Conservation (phyloP, 2,113 vertebrate species). For the Anoura caudifer region DNA sequence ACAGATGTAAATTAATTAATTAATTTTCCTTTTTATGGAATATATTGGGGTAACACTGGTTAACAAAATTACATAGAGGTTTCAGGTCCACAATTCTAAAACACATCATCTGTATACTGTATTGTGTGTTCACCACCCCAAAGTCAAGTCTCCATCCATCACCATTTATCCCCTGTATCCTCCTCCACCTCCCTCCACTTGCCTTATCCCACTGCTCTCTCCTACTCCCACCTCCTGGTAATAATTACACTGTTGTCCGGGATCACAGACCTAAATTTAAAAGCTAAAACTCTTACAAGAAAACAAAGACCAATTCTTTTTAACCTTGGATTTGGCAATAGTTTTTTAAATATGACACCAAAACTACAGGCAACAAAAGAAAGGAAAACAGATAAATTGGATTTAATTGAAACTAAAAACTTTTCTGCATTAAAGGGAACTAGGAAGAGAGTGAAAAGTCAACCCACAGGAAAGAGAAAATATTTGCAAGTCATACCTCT, state of each 20-base stretch:
- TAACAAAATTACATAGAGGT: too few relatives aligned
- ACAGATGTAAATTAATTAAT: background rate
- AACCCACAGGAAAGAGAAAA: background rate
- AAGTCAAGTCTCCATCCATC: too few relatives aligned
- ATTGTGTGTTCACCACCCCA: too few relatives aligned
- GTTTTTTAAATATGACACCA: background rate
- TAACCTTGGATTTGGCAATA: background rate
- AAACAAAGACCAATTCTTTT: background rate
- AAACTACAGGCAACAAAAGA: background rate
- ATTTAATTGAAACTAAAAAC: background rate
- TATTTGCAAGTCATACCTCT: background rate
- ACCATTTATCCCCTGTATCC: too few relatives aligned
- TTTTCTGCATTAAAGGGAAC: background rate
- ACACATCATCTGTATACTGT: too few relatives aligned
- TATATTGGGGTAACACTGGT: too few relatives aligned
- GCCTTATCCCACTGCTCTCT: too few relatives aligned
- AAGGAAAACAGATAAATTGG: background rate
- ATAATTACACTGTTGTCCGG: too few relatives aligned
- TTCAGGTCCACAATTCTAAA: too few relatives aligned
- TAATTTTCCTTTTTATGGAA: too few relatives aligned
- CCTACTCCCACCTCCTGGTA: too few relatives aligned
- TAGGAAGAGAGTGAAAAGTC: background rate
- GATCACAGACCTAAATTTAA: background rate
- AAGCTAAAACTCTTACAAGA: background rate
- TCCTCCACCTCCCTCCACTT: too few relatives aligned